phyloP scores from a whole-genome alignment of 2,113 vertebrate species.

The Motacilla alba region DNA sequence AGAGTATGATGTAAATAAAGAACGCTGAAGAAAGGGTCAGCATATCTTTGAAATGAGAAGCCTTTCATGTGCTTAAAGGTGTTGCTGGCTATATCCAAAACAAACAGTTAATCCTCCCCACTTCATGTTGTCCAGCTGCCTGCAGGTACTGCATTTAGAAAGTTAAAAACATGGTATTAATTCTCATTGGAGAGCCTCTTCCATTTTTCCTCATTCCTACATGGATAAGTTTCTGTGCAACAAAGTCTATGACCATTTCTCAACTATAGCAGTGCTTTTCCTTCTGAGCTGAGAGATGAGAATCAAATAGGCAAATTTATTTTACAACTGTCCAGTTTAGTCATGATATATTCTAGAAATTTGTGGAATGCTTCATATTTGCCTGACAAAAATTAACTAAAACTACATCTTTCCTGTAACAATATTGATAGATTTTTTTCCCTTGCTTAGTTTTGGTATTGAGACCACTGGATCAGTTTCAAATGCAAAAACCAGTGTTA shows the following conservation, averaged over 20 bases:
- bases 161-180: not conserved
- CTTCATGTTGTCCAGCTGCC: not conserved
- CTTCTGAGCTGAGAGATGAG: not conserved
- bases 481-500: not conserved
- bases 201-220: not conserved
- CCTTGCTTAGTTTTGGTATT: not conserved
- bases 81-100: not conserved
- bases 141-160: not conserved
- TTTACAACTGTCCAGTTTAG: not conserved
- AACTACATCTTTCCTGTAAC: not conserved
- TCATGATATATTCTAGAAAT: not conserved
- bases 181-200: not conserved
- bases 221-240: not conserved
- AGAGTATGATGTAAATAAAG: not conserved
- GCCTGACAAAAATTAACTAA: not conserved
- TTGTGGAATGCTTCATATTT: not conserved
- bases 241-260: not conserved
- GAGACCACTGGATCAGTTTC: not conserved
- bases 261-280: not conserved
- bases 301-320: not conserved
- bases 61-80: not conserved
- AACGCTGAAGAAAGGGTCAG: not conserved
- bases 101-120: not conserved
- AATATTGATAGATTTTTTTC: not conserved
- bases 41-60: not conserved